Base-by-base conservation (phyloP, 1,140 invertebrate species). In the Leptinotarsa undecemlineata region DNA sequence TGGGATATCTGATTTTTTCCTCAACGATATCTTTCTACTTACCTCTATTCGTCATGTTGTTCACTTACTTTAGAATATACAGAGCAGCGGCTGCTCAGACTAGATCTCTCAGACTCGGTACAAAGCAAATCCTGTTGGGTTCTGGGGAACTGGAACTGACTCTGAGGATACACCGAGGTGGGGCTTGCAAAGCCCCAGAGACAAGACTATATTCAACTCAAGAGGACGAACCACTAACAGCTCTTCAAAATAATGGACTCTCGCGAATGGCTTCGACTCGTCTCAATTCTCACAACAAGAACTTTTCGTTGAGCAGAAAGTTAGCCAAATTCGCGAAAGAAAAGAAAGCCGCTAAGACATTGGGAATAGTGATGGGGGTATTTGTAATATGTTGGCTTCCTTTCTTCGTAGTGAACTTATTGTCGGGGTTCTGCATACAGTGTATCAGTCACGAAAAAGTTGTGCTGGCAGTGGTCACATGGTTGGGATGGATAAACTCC, bases 401-500 rank as follows among this genome's bases (percentile, higher is more conserved):
- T 48, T 99, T 99, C 87, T 99, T 99, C 86, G 95, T 98, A 62
- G 94, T 98, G 71, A 99, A 99, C 85, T 88, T 97, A 74, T 85
- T 98, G 79, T 94, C 94, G 11, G 97, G 96, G 1, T 92, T 98
- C 81, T 98, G 96, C 85, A 89, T 91, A 42, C 89, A 92, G 77
- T 97, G 95, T 85, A 94, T 96, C 74, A 90, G 91, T 84, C 92
- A 97, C 73, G 94, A 95, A 80, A 93, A 97, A 81, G 90, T 97
- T 61, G 92, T 98, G 4, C 95, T 95, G 74, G 94, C 95, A 15
- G 91, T 98, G 26, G 95, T 99, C 51, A 98, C 96, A 48, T 99
- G 98, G 98, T 90, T 99, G 4, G 98, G 98, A 64, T 99, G 98
- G 95, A 95, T 99, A 81, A 99, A 99, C 87, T 99, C 97, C 26